These are phyloP conservation scores for Dicrurus megarhynchus DNA, from an alignment of 2,113 vertebrate species.

Conservation along the genomic window DNA sequence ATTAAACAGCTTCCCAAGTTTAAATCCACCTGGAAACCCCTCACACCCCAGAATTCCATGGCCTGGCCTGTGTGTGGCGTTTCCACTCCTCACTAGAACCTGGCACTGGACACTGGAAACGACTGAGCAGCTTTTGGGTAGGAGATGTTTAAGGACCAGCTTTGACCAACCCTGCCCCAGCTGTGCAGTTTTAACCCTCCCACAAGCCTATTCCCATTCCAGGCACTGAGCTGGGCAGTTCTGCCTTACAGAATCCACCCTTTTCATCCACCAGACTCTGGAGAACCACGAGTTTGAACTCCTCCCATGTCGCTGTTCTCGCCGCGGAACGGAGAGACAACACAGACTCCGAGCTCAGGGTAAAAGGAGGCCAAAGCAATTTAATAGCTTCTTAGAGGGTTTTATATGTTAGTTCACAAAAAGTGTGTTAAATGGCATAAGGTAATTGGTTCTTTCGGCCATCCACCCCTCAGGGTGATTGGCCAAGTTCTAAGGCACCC, in stretches of 20 bases:
- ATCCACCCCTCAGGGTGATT: too few relatives aligned
- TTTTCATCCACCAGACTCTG: background rate
- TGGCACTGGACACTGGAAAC: fast-evolving
- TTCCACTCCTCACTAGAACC: fast-evolving
- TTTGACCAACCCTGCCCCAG: background rate
- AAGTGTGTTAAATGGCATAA: too few relatives aligned
- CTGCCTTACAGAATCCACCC: background rate
- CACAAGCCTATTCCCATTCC: background rate
- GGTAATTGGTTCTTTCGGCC: too few relatives aligned
- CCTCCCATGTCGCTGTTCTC: too few relatives aligned
- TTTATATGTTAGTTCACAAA: too few relatives aligned
- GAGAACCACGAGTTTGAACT: background rate
- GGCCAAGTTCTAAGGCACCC: too few relatives aligned
- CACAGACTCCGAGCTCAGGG: too few relatives aligned
- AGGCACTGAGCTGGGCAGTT: background rate
- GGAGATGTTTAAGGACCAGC: background rate
- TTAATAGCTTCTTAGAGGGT: too few relatives aligned
- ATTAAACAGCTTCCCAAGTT: background rate
- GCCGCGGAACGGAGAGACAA: too few relatives aligned
- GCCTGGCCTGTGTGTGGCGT: background rate
- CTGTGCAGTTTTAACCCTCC: background rate
- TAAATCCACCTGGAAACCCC: background rate
- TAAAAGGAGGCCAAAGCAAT: too few relatives aligned
- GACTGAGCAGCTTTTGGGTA: fast-evolving
- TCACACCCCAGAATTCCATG: background rate